Evolutionary conservation across 2,797 vertebrate species (phyloP).

Genomic region (Pachyuromys duprasi): DNA sequence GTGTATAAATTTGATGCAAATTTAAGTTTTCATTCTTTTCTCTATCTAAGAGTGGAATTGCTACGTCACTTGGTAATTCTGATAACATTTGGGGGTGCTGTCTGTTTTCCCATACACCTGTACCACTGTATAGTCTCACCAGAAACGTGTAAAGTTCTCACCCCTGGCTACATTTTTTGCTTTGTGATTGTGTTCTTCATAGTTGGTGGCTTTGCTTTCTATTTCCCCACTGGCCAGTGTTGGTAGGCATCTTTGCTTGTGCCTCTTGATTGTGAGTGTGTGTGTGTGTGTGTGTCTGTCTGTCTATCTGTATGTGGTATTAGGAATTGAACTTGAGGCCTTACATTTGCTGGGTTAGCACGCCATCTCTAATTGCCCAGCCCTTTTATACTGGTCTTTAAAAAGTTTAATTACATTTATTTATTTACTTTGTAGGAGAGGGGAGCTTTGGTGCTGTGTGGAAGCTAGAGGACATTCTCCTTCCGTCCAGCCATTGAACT

Average conservation of each 20-base stretch:
- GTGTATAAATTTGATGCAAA: background rate
- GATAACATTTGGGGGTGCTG: background rate
- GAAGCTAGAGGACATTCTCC: background rate
- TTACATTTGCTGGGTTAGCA: background rate
- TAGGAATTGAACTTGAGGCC: background rate
- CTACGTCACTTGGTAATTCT: background rate
- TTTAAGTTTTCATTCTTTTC: background rate
- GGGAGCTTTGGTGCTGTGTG: too few relatives aligned
- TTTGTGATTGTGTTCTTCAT: conserved; percentile 6
- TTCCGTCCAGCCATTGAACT: too few relatives aligned
- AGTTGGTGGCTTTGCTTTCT: background rate
- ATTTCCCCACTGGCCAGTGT: conserved; percentile 18
- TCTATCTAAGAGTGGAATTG: background rate
- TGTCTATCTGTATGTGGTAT: background rate
- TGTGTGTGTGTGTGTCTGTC: background rate
- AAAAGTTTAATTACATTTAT: background rate
- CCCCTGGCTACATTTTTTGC: background rate
- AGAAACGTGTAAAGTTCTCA: background rate
- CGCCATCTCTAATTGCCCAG: too few relatives aligned
- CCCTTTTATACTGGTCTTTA: background rate
- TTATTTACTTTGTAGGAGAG: background rate
- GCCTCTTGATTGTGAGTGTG: background rate
- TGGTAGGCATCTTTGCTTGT: background rate
- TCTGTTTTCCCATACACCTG: conserved; percentile 6
- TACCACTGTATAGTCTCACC: background rate